These are phyloP conservation scores for Sarcophaga variegata DNA, from an alignment of 2,888 invertebrate genomes.

Conservation along the genomic window DNA sequence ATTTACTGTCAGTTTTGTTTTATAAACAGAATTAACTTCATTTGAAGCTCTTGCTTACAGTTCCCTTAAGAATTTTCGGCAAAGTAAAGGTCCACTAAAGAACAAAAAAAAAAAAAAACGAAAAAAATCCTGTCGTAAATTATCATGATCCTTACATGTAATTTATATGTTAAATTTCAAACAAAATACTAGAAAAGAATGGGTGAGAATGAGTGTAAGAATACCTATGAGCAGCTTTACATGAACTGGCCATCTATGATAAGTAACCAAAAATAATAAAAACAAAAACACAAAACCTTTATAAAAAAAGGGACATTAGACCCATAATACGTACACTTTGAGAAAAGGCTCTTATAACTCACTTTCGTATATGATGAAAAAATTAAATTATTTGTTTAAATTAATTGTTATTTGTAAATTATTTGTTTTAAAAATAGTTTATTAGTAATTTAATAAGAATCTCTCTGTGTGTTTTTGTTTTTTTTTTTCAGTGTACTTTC, in stretches of 20 bases:
- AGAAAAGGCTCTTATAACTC: not conserved
- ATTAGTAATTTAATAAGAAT: no score
- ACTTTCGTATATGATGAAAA: not conserved
- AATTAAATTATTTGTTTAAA: no score
- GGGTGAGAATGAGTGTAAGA: constrained; percentile 4
- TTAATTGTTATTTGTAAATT: no score
- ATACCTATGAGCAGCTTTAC: constrained; percentile 4
- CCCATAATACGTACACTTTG: constrained; percentile 33
- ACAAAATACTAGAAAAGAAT: constrained; percentile 47
- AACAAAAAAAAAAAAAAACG: constrained; percentile 16
- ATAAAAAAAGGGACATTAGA: constrained; percentile 62
- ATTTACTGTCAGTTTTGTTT: constrained; percentile 32
- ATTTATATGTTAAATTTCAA: constrained; percentile 63
- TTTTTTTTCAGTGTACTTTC: constrained; percentile 37
- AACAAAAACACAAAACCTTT: constrained; percentile 21
- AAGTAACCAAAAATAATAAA: constrained; percentile 45
- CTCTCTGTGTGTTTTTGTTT: not conserved
- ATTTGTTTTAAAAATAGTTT: no score
- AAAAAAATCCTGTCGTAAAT: constrained; percentile 70
- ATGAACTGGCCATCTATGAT: constrained; percentile 58
- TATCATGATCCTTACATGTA: constrained; percentile 70
- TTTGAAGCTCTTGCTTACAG: constrained; percentile 12
- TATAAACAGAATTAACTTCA: constrained; percentile 27
- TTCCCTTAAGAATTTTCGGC: constrained; percentile 36
- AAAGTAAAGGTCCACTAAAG: constrained; percentile 6